These are phyloP conservation scores for Eristalis intricaria DNA, from an alignment of 2,888 invertebrate species.

Conservation along the genomic window DNA sequence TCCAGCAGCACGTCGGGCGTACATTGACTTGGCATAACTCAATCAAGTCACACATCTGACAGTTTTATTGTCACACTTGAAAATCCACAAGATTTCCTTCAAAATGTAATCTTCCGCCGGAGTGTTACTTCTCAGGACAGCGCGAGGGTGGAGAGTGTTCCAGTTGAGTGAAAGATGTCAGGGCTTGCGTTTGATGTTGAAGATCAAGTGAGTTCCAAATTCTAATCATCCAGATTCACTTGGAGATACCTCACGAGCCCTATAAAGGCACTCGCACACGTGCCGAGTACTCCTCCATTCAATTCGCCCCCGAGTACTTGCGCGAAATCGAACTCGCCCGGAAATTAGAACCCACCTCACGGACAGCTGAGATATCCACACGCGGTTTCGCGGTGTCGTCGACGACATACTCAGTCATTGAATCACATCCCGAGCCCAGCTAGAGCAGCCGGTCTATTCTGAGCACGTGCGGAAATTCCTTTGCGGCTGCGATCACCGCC, in stretches of 20 bases:
- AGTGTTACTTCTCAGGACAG: background rate
- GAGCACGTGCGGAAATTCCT: conserved; percentile 29
- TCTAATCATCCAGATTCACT: too few species aligned
- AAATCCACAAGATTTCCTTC: background rate
- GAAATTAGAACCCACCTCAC: conserved; percentile 33
- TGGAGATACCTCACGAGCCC: too few species aligned
- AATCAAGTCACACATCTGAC: background rate
- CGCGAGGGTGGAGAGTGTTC: background rate
- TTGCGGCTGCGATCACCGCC: background rate
- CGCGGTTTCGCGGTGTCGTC: background rate
- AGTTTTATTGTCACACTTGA: background rate
- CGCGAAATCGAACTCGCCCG: background rate
- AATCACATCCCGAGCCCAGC: conserved; percentile 4
- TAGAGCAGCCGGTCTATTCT: conserved; percentile 29
- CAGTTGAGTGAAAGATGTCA: too few species aligned
- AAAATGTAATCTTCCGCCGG: background rate
- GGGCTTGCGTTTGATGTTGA: too few species aligned
- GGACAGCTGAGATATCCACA: background rate
- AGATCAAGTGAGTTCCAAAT: too few species aligned
- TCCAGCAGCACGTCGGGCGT: background rate
- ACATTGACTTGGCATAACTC: background rate
- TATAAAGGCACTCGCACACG: background rate
- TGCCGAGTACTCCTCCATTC: background rate
- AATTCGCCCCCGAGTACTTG: background rate
- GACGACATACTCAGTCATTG: conserved; percentile 11